A percentile compares a stretch with the other conserved stretches of the same genome.
Evolutionary conservation across 2,797 vertebrate species (phyloP).

Genomic region (Dermochelys coriacea): DNA sequence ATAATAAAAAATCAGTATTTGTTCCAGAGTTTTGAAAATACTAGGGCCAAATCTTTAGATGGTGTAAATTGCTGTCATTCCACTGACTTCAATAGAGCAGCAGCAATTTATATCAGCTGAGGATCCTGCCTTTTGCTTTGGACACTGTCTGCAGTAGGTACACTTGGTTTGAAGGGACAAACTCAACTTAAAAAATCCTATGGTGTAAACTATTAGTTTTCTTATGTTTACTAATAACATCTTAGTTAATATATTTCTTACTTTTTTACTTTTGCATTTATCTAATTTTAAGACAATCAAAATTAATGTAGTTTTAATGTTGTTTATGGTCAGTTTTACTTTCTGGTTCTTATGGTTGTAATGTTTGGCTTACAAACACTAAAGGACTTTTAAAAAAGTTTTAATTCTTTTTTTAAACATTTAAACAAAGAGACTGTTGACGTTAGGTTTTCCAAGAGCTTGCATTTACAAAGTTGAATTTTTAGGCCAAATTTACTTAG

Average conservation of each 20-base stretch:
- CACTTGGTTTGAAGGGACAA: not conserved
- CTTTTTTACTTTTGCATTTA: not conserved
- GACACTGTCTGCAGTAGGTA: not conserved
- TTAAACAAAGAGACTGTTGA: not conserved
- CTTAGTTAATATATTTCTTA: not conserved
- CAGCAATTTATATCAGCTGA: not conserved
- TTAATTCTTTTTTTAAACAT: not conserved
- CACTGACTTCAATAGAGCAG: not conserved
- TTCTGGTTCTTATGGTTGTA: not conserved
- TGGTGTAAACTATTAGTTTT: not conserved
- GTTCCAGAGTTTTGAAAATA: not conserved
- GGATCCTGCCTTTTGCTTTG: not conserved
- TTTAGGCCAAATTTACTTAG: not conserved
- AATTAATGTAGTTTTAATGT: slow-evolving; percentile 1
- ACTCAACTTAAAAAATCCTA: not conserved
- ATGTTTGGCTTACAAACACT: not conserved
- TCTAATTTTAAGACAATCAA: not conserved
- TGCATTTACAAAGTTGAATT: not conserved
- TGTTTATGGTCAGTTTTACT: not conserved
- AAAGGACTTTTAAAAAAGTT: not conserved
- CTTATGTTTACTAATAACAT: not conserved
- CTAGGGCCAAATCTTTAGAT: not conserved
- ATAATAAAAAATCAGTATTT: not conserved
- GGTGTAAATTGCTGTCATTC: not conserved
- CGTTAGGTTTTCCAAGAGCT: not conserved